A percentile compares a stretch with the other conserved stretches of the same genome.
Evolutionary conservation across 2,113 vertebrate species (phyloP).

Genomic region (Cebidichthys violaceus): DNA sequence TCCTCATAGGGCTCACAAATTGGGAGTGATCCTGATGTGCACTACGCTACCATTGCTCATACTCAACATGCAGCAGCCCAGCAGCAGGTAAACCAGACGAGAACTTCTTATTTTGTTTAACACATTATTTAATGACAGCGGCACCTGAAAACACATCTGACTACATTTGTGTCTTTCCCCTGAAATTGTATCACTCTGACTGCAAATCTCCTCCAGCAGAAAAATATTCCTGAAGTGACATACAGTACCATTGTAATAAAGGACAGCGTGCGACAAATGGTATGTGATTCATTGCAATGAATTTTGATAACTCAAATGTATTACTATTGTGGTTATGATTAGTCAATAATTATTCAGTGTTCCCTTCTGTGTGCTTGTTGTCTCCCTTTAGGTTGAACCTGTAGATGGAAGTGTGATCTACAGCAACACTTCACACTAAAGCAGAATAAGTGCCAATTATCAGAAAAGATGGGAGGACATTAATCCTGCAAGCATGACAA

Average conservation of each 20-base stretch:
- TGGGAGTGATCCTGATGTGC: neutral
- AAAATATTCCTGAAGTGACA: neutral
- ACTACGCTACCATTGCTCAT: neutral
- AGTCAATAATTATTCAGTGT: neutral
- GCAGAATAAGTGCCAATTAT: neutral
- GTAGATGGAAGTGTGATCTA: conserved; percentile 25
- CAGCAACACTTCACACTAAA: conserved; percentile 18
- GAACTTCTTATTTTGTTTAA: neutral
- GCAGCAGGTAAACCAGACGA: conserved; percentile 6
- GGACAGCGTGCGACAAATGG: neutral
- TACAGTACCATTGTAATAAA: conserved; percentile 12
- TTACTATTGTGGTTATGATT: neutral
- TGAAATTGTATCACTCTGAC: neutral
- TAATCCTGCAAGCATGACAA: neutral
- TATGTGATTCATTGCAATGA: neutral
- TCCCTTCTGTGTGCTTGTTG: neutral
- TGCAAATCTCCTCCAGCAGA: conserved; percentile 1
- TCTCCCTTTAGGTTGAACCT: conserved; percentile 24
- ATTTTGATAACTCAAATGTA: neutral
- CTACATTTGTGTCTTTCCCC: neutral
- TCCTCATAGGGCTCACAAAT: neutral
- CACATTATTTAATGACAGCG: neutral
- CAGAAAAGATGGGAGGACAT: neutral
- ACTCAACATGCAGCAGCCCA: neutral
- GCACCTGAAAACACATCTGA: neutral